Conservation (phyloP, 37 sponge, comb jelly and placozoan genomes). For the Theonella swinhoei region DNA sequence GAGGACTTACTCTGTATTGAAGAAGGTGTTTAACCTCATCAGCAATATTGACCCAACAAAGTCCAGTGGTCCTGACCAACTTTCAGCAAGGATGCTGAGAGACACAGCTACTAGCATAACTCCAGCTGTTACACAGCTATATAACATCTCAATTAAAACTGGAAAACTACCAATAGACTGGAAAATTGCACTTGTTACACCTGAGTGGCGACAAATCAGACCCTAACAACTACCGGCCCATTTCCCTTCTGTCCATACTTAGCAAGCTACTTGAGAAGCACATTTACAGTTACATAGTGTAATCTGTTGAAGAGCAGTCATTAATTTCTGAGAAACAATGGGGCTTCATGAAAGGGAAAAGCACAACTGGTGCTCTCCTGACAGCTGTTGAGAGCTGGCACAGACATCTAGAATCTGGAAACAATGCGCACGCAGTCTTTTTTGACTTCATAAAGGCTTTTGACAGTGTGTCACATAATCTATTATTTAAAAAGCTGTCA, state of each 20-base stretch:
- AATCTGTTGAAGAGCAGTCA: background rate
- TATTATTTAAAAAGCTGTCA: background rate
- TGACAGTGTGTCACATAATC: background rate
- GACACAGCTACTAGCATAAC: no score
- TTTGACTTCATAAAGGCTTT: background rate
- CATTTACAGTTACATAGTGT: background rate
- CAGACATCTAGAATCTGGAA: background rate
- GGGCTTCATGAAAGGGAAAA: background rate
- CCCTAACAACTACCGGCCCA: background rate
- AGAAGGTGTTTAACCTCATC: background rate
- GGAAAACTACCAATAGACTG: background rate
- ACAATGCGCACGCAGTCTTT: background rate
- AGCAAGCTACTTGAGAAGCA: background rate
- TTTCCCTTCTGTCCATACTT: background rate
- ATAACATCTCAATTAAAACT: background rate
- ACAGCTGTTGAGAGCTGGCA: background rate
- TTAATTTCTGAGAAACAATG: background rate
- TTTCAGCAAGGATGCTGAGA: background rate
- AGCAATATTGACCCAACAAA: no score
- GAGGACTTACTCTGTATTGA: background rate
- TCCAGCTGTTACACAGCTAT: background rate
- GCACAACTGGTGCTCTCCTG: background rate
- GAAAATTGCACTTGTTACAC: background rate
- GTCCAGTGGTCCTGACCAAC: background rate
- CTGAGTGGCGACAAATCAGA: background rate